phyloP scores from a whole-genome alignment of 2,888 invertebrate genomes.

The Scotopteryx bipunctaria region DNA sequence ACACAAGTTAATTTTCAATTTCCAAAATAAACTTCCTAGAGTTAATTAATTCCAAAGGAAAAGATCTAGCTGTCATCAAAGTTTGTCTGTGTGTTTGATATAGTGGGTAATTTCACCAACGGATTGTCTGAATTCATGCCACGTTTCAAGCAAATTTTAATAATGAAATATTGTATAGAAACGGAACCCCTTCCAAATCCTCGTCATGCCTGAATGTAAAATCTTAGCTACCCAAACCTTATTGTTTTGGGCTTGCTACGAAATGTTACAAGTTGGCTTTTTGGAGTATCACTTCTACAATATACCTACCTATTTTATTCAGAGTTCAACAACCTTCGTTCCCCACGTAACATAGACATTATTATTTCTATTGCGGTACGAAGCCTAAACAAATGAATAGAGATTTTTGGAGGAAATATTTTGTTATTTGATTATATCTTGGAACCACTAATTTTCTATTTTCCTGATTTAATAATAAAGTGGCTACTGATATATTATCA shows the following conservation, averaged over 20 bases:
- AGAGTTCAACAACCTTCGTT: conserved; percentile 54
- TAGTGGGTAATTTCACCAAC: conserved; percentile 34
- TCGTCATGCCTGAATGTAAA: no score
- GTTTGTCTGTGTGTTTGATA: conserved; percentile 38
- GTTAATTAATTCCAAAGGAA: conserved; percentile 38
- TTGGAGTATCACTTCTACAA: conserved; percentile 6
- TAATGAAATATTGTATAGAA: neutral
- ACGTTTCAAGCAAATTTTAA: conserved; percentile 29
- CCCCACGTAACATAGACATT: conserved; percentile 50
- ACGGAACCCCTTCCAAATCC: neutral
- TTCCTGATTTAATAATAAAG: no score
- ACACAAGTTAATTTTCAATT: conserved; percentile 12
- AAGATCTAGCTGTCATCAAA: conserved; percentile 41
- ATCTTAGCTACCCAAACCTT: no score
- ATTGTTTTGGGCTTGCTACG: no score
- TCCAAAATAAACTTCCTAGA: conserved; percentile 26
- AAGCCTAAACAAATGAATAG: conserved; percentile 55
- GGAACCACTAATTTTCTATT: conserved; percentile 31
- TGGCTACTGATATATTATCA: no score
- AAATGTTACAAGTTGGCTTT: no score
- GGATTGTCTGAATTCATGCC: conserved; percentile 47
- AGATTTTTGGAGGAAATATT: conserved; percentile 50
- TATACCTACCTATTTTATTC: neutral
- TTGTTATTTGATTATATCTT: conserved; percentile 45
- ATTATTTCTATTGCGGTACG: conserved; percentile 49